These are phyloP conservation scores for Drosophila truncata DNA, from an alignment of 1,140 invertebrate genomes.

Conservation along the genomic window DNA sequence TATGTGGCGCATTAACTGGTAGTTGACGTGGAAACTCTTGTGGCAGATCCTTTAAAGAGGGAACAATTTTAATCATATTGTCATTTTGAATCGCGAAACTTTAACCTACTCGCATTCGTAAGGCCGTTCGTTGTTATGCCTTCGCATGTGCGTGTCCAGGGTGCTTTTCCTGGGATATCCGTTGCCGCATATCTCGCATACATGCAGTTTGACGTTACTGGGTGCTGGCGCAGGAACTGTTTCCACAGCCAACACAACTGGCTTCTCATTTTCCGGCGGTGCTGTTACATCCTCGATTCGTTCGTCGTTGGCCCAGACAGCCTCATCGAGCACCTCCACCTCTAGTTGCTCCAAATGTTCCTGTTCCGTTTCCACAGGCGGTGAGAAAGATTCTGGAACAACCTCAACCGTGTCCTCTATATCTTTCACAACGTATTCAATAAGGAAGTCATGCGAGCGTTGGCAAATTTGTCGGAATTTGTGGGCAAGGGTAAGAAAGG, in stretches of 20 bases:
- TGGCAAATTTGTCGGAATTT: conserved; percentile 77
- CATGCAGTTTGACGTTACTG: conserved; percentile 47
- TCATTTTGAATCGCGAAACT: no score
- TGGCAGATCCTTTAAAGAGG: conserved; percentile 66
- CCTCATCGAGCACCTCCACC: conserved; percentile 58
- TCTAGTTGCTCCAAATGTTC: conserved; percentile 52
- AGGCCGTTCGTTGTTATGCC: conserved; percentile 76
- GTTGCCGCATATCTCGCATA: conserved; percentile 80
- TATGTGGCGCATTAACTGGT: conserved; percentile 83
- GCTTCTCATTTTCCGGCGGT: not conserved
- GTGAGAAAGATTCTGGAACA: not conserved
- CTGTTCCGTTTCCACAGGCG: conserved; percentile 7
- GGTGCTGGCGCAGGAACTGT: not conserved
- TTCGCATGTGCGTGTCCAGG: conserved; percentile 76
- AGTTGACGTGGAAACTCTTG: conserved; percentile 76
- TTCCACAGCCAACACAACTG: conserved; percentile 16
- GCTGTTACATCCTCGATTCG: conserved; percentile 27
- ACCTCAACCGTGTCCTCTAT: not conserved
- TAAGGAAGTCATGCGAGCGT: conserved; percentile 73
- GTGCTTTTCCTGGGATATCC: conserved; percentile 75
- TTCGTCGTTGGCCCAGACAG: conserved; percentile 51
- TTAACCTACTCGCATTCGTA: conserved; percentile 80
- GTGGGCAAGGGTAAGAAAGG: conserved; percentile 64
- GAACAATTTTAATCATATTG: no score
- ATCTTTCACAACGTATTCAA: conserved; percentile 62